Conservation (phyloP, 2,797 vertebrate species). For the Setipinna tenuifilis region DNA sequence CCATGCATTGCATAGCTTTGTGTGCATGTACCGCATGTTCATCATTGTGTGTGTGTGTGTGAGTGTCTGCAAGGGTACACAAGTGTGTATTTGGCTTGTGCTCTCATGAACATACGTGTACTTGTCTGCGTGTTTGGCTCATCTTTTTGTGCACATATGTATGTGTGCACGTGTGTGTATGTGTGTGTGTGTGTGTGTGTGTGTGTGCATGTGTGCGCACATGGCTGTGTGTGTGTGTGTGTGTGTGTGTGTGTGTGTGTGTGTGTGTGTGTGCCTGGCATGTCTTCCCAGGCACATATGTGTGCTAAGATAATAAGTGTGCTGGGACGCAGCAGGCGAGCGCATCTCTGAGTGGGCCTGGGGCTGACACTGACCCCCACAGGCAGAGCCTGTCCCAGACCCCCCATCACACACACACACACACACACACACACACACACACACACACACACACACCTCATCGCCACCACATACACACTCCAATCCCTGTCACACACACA, state of each 20-base stretch:
- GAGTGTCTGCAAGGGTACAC: neutral
- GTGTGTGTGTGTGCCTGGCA: conserved; percentile 5
- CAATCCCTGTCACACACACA: too few species aligned
- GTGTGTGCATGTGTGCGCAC: neutral
- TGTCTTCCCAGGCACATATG: neutral
- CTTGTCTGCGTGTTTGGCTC: neutral
- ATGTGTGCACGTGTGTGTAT: neutral
- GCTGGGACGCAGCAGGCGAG: neutral
- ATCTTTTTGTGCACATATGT: too few species aligned
- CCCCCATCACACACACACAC: neutral
- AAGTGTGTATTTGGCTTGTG: too few species aligned
- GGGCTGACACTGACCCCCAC: neutral
- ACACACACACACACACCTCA: neutral
- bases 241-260: neutral
- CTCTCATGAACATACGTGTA: neutral
- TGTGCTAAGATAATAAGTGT: conserved; percentile 1
- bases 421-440: too few species aligned
- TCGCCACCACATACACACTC: neutral
- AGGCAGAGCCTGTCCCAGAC: neutral
- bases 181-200: neutral
- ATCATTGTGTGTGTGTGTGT: neutral
- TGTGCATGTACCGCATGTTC: neutral
- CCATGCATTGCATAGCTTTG: neutral
- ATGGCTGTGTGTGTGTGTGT: neutral
- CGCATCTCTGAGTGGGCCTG: neutral